These are phyloP conservation scores for Drepanosiphum platanoidis DNA, from an alignment of 2,888 invertebrate species.

Conservation along the genomic window DNA sequence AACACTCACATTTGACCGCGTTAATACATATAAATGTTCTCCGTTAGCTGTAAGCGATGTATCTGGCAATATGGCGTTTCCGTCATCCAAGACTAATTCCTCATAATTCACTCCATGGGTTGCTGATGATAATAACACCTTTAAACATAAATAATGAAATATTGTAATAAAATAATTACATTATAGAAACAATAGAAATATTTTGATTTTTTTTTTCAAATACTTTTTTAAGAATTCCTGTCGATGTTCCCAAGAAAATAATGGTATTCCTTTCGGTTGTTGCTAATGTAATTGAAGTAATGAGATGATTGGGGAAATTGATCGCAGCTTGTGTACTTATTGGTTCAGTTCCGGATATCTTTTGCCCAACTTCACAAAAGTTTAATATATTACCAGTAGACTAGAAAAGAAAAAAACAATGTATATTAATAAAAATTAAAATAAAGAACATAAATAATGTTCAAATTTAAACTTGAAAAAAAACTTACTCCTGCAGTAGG, in stretches of 20 bases:
- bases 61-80: slow-evolving; percentile 84
- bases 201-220: slow-evolving; percentile 62
- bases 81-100: slow-evolving; percentile 82
- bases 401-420: slow-evolving; percentile 67
- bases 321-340: slow-evolving; percentile 81
- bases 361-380: slow-evolving; percentile 91
- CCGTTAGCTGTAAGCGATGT: slow-evolving; percentile 85
- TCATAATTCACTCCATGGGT: slow-evolving; percentile 83
- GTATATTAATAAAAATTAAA: slow-evolving; percentile 22
- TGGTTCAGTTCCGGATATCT: slow-evolving; percentile 89
- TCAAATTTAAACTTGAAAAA: neutral
- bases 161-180: neutral
- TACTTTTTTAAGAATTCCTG: slow-evolving; percentile 87
- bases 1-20: slow-evolving; percentile 74
- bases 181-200: neutral
- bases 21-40: slow-evolving; percentile 86
- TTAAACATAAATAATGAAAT: slow-evolving; percentile 63
- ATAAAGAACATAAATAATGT: slow-evolving; percentile 45
- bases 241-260: slow-evolving; percentile 90
- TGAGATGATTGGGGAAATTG: slow-evolving; percentile 81
- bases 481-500: slow-evolving; percentile 79
- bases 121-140: slow-evolving; percentile 77
- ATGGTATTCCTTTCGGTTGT: slow-evolving; percentile 92
- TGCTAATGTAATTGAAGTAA: slow-evolving; percentile 87
- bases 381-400: slow-evolving; percentile 89